A percentile compares a stretch with the other conserved stretches of the same genome.
Conservation (phyloP, 2,888 invertebrate genomes). For the Eudemis profundana region DNA sequence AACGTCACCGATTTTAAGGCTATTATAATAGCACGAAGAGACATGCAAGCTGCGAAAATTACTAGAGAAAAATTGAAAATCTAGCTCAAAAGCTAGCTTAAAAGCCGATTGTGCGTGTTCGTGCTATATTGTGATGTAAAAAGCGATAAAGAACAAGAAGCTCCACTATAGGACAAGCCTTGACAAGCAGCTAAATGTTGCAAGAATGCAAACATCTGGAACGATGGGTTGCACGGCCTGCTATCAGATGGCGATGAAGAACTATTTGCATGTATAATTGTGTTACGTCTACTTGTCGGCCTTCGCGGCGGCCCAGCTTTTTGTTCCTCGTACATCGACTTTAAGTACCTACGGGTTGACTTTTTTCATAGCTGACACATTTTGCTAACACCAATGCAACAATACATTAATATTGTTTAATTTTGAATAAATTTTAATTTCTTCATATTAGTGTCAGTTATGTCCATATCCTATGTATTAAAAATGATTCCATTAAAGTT, state of each 20-base stretch:
- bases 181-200: constrained; percentile 24
- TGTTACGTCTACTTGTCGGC: constrained; percentile 54
- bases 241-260: constrained; percentile 42
- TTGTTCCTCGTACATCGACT: constrained; percentile 53
- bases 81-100: background rate
- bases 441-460: no score
- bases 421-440: no score
- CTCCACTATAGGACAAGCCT: constrained; percentile 25
- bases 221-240: constrained; percentile 21
- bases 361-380: background rate
- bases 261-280: constrained; percentile 46
- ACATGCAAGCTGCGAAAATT: no score
- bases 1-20: no score
- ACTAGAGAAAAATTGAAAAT: no score
- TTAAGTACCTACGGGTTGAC: constrained; percentile 3
- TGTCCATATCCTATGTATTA: no score
- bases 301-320: constrained; percentile 55
- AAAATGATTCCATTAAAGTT: no score
- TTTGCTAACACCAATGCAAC: no score
- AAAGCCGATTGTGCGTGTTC: background rate
- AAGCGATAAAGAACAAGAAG: constrained; percentile 27
- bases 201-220: constrained; percentile 25
- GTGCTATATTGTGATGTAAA: constrained; percentile 12
- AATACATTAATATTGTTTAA: no score
- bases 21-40: no score